Base-by-base conservation (phyloP, 37 sponge, comb jelly and placozoan genomes). In the Mnemiopsis leidyi region DNA sequence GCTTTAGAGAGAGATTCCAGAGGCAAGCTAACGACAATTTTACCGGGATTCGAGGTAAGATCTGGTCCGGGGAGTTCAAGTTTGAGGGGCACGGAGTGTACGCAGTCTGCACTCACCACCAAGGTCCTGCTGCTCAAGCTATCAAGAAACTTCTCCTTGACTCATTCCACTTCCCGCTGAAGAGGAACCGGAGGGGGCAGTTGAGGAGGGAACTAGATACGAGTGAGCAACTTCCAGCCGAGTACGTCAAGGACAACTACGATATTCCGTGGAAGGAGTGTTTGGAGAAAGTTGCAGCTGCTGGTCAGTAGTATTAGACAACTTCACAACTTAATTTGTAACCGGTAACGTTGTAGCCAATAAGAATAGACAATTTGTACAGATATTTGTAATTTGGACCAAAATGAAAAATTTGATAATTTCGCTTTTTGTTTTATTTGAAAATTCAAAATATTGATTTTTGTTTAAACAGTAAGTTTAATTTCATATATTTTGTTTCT, bases 231-330 rank as follows among this genome's bases (percentile, higher is more conserved):
- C 24, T 25, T 25, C 73, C 73, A 20, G 73, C 29, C 2, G 73
- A 69, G 73, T 69, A 69, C n/a, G 29, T 69, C 21, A 21, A 28
- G 28, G 21, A 69, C 73, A 69, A 69, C 73, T 28, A 25, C 28
- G n/a, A 69, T 25, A 69, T 69, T n/a, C 73, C 73, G 23, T 69
- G 73, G 73, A 25, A 69, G 73, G 73, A 25, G 24, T 69, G 73
- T 20, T 3, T 69, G 9, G 73, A 69, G 73, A 21, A 69, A 25
- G 73, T 69, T 5, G 73, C 24, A 1, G 73, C 73, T 21, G n/a
- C 9, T n/a, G 73, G 24, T 25, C 2, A 69, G 73, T 48, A n/a
- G n/a, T n/a, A n/a, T n/a, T n/a, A n/a, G n/a, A n/a, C n/a, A n/a
- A n/a, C n/a, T n/a, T n/a, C n/a, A n/a, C n/a, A n/a, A n/a, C n/a